Conservation (phyloP, 2,113 vertebrate species). For the Dasyornis broadbenti region DNA sequence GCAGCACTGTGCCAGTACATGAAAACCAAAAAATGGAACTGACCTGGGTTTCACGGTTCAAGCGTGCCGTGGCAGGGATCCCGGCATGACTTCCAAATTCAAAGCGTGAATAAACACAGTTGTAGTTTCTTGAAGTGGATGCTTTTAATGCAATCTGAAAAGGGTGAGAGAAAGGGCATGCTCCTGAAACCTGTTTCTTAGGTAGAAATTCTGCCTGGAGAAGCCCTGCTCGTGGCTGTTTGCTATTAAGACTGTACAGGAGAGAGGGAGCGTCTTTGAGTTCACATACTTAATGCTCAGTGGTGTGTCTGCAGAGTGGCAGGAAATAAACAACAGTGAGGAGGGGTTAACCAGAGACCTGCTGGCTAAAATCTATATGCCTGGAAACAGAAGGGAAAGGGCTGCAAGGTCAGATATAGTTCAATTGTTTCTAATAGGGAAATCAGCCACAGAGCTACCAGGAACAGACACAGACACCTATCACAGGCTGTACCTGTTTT, state of each 20-base stretch:
- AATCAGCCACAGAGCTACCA: background rate
- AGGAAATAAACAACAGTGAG: slow-evolving; percentile 31
- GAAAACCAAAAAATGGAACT: slow-evolving; percentile 47
- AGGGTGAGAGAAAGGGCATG: slow-evolving; percentile 37
- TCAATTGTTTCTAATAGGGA: background rate
- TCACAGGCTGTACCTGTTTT: background rate
- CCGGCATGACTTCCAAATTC: slow-evolving; percentile 3
- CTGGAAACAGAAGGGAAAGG: background rate
- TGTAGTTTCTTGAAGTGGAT: slow-evolving; percentile 37
- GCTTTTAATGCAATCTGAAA: slow-evolving; percentile 47
- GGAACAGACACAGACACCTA: background rate
- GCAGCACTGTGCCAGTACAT: background rate
- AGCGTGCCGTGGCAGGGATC: slow-evolving; percentile 21
- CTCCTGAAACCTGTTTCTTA: slow-evolving; percentile 16
- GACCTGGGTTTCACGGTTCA: slow-evolving; percentile 43
- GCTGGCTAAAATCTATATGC: slow-evolving; percentile 5
- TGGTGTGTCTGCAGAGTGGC: background rate
- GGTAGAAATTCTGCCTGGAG: slow-evolving; percentile 27
- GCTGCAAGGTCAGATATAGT: background rate
- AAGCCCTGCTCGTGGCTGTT: slow-evolving; percentile 3
- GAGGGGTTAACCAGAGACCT: slow-evolving; percentile 45
- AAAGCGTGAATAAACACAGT: slow-evolving; percentile 31
- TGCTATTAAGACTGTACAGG: background rate
- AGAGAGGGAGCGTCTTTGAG: slow-evolving; percentile 19
- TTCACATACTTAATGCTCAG: slow-evolving; percentile 38